Percentiles rank a stretch among this genome's conserved stretches.
Conservation (phyloP, 2,113 vertebrate genomes). For the Platysternon megacephalum region DNA sequence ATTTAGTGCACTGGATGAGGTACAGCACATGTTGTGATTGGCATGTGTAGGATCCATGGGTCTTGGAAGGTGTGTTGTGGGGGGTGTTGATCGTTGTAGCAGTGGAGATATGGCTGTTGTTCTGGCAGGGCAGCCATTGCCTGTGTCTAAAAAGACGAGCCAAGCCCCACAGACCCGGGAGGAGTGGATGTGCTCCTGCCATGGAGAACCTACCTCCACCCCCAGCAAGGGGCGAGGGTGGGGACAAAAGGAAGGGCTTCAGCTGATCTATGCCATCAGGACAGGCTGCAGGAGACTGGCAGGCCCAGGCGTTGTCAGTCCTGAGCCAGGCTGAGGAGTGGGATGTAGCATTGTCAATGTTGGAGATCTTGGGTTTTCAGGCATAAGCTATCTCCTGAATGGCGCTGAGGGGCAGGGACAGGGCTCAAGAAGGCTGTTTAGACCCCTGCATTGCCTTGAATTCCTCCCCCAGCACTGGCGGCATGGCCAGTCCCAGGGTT, state of each 20-base stretch:
- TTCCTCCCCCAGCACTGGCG: not conserved
- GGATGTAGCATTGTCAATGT: not conserved
- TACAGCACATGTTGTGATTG: too few relatives aligned
- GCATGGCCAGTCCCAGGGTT: not conserved
- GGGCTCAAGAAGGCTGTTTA: not conserved
- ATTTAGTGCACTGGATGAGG: too few relatives aligned
- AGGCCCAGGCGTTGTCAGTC: not conserved
- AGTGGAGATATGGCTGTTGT: too few relatives aligned
- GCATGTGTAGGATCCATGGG: too few relatives aligned
- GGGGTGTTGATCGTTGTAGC: too few relatives aligned
- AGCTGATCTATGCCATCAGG: not conserved
- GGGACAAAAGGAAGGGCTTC: not conserved
- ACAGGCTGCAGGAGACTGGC: not conserved
- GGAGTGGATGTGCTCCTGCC: not conserved
- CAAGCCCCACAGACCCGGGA: not conserved
- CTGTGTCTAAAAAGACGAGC: not conserved
- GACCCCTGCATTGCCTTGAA: not conserved
- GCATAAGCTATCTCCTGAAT: not conserved
- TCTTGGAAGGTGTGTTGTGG: too few relatives aligned
- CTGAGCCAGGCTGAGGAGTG: not conserved
- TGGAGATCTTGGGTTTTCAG: not conserved
- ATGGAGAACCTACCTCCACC: too few relatives aligned
- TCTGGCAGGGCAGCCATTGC: not conserved
- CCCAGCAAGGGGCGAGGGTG: not conserved
- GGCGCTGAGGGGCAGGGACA: not conserved